Conservation (phyloP, 2,113 vertebrate species). For the Scolopax mira region DNA sequence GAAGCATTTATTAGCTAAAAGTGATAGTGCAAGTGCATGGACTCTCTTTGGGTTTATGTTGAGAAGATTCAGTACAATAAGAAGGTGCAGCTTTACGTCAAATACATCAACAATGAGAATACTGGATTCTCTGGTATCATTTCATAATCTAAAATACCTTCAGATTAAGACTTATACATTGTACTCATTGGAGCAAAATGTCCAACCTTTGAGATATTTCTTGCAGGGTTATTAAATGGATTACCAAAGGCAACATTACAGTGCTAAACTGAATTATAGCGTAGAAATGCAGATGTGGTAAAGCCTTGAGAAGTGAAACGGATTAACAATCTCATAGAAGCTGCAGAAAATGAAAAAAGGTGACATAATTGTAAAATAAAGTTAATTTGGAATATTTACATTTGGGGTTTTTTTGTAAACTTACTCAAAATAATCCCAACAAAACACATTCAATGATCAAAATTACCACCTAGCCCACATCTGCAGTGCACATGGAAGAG, state of each 20-base stretch:
- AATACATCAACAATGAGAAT: background rate
- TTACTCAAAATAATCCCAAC: background rate
- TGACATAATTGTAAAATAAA: slow-evolving; percentile 25
- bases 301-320: slow-evolving; percentile 16
- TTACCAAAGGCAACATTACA: background rate
- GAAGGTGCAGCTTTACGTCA: background rate
- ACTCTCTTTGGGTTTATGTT: background rate
- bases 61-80: background rate
- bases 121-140: background rate
- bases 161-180: background rate
- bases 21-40: fast-evolving
- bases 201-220: background rate
- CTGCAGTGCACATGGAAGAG: background rate
- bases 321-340: slow-evolving; percentile 3
- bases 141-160: background rate
- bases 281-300: background rate
- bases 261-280: background rate
- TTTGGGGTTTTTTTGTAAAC: background rate
- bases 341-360: background rate
- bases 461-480: background rate
- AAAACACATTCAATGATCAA: background rate
- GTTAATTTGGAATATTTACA: background rate
- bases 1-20: background rate
- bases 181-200: background rate
- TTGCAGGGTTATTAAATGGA: background rate